Base-by-base conservation (phyloP, 2,113 vertebrate species). In the Mormyrus lacerda region DNA sequence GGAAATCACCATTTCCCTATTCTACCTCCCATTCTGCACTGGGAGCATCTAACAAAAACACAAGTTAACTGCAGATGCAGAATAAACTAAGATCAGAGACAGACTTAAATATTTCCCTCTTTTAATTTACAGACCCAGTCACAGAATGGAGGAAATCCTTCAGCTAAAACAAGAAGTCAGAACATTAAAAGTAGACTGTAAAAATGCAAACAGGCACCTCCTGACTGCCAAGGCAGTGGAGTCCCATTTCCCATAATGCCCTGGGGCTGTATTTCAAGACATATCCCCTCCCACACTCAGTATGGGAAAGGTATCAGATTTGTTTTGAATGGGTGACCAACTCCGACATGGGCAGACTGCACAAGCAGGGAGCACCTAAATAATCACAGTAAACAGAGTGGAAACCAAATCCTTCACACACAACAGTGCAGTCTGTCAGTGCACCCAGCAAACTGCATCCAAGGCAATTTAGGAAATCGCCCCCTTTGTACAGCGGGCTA, bases 61-160 rank as follows among this genome's bases (percentile, higher is more conserved):
- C 83, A 85, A 48, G 11, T 85, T 84, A 44, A 84, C 19, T 48
- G 27, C 50, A 53, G 44, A 10, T 53, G 48, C 85, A 44, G 58
- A 44, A 44, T 83, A 24, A 91, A 87, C 53, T n/a, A 79, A 42
- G 51, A 88, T 31, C 47, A 79, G 79, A n/a, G 8, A 90, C 90
- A 91, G 91, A 85, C 83, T 88, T 76, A 94, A 94, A 94, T 88
- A 90, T 88, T 91, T 91, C 92, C 93, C 87, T 93, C 92, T 96
- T 96, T 93, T 90, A 92, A 93, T 93, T 94, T 93, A 94, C 92
- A 94, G 91, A 92, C 92, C 90, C 90, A 93, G 24, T 94, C 93
- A 94, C 91, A 94, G 90, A 91, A 91, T 55, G 79, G 88, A 88
- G 88, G 55, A 39, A 90, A 92, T 92, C 90, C 92, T 94, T 95